Base-by-base conservation (phyloP, 1,140 invertebrate genomes). In the Yoshiicerus persimilis region DNA sequence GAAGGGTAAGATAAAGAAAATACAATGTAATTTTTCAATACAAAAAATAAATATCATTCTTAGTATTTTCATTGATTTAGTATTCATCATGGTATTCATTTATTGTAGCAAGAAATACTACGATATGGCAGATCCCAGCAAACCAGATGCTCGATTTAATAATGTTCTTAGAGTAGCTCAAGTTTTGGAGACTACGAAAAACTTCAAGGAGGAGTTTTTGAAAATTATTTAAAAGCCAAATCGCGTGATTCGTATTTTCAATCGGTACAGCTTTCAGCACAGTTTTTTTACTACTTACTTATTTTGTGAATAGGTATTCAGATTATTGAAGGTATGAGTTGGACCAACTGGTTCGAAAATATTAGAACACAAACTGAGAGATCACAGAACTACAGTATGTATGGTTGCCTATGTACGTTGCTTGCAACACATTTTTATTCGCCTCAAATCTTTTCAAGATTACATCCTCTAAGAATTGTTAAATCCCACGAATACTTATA, bases 181-280 rank as follows among this genome's bases (percentile, higher is more conserved):
- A 90, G 94, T n/a, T 95, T 95, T 89, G 96, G 96, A 3, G 97
- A 97, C 90, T 96, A 96, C 92, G 96, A 96, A 89, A 95, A 95
- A 94, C 94, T 92, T 88, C 86, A 32, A 32, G 87, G 23, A 90
- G 98, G 97, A 56, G 94, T 98, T 70, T 98, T 96, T 93, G 97
- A 98, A 93, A 98, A 98, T 92, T 98, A 96, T 92, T 93, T 96
- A 5, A 93, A 94, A 25, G 93, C 95, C 30, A 96, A 95, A 91
- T 93, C 95, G 66, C 95, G 95, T 64, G 96, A 96, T 92, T 94
- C 94, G 0, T 94, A 95, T 85, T 92, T 98, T 47, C 92, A 93
- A 56, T 93, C 94, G 16, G 94, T 97, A 92, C n/a, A n/a, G n/a
- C n/a, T n/a, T n/a, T n/a, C n/a, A n/a, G n/a, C n/a, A n/a, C n/a